Base-by-base conservation (phyloP, 2,113 vertebrate genomes). In the Erinaceus europaeus region DNA sequence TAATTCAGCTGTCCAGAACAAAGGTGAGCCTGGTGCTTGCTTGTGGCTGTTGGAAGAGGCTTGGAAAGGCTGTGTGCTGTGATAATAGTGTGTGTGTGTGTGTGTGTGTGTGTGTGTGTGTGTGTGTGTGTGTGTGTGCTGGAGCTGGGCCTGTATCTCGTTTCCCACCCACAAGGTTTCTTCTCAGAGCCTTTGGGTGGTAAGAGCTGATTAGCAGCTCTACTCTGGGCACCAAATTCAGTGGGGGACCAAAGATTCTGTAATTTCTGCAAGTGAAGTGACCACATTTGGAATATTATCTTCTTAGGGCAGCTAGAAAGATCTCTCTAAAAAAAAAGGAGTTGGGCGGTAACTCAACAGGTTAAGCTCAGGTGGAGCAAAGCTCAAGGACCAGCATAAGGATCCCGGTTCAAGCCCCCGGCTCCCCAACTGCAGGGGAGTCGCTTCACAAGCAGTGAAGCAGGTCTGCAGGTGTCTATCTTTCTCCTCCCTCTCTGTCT, bases 21-120 rank as follows among this genome's bases (percentile, higher is more conserved):
- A 75, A 94, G 84, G 81, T 84, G 61, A 86, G 12, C 50, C 2
- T 5, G 68, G 57, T 53, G 90, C 52, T 46, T 36, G 68, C 80
- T 57, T 77, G 80, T 77, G 29, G 52, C 34, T 75, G 82, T 83
- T 73, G 90, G 89, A 78, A 61, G 25, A 71, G 36, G 23, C 34
- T 69, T 52, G 40, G 23, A 18, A 4, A 46, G 67, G 48, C 25
- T 2, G 5, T 29, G 9, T n/a, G n/a, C n/a, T n/a, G n/a, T n/a
- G n/a, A n/a, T n/a, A n/a, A n/a, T n/a, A n/a, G n/a, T n/a, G n/a
- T 3, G 29, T 27, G 34, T 29, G 0, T 10, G 48, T 20, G 4
- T 27, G 27, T 25, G 5, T 34, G 29, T 32, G 23, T n/a, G 34
- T 3, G 14, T 21, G 34, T 7, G 10, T 7, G 50, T 8, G 0